Evolutionary conservation across 2,113 vertebrate species (phyloP).

Genomic region (Varanus komodoensis): DNA sequence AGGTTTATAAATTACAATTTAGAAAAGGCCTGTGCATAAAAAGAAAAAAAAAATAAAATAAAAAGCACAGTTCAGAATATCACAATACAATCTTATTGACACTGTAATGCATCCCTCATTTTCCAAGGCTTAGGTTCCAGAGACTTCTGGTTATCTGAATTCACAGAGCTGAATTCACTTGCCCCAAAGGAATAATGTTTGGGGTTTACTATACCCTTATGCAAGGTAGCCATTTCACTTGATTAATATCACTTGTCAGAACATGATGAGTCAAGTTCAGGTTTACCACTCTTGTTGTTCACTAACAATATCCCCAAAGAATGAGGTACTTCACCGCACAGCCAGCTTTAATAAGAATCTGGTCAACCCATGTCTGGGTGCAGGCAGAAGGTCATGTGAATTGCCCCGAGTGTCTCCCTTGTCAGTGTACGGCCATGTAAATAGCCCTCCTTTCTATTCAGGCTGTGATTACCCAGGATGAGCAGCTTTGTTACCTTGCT

Average conservation of each 20-base stretch:
- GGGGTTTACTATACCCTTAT: neutral
- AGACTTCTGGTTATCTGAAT: conserved; percentile 4
- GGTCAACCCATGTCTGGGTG: neutral
- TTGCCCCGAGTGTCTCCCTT: neutral
- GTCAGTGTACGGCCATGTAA: neutral
- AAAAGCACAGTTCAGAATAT: conserved; percentile 2
- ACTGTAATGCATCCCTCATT: neutral
- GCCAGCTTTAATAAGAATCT: neutral
- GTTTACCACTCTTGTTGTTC: neutral
- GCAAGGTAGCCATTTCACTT: neutral
- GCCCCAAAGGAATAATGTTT: neutral
- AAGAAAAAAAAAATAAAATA: too few relatives aligned
- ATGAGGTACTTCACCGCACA: neutral
- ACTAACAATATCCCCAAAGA: neutral
- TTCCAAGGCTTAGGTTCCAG: neutral
- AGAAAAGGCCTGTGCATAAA: conserved; percentile 4
- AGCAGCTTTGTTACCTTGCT: neutral
- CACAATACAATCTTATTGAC: neutral
- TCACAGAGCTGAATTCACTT: neutral
- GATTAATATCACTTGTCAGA: neutral
- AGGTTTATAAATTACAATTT: conserved; percentile 42
- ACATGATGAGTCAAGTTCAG: neutral
- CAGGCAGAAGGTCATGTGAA: neutral
- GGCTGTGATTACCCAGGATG: neutral
- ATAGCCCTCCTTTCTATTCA: neutral